A percentile compares a stretch with the other conserved stretches of the same genome.
Evolutionary conservation across 64 coral and sea anemone genomes (phyloP).

Genomic region (Actinia tenebrosa): DNA sequence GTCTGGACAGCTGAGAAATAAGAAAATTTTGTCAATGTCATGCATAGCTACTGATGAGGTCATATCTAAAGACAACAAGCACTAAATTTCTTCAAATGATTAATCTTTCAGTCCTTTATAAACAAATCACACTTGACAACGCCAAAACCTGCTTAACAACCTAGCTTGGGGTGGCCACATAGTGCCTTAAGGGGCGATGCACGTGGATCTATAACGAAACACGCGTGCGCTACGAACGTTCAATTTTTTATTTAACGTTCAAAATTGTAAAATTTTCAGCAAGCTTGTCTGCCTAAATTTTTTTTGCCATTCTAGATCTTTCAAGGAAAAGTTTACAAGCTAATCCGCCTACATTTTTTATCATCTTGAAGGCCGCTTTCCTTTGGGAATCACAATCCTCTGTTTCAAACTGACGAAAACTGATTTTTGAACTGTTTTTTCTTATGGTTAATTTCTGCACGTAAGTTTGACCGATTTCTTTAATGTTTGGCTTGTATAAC

Average conservation of each 20-base stretch:
- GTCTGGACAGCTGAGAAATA: constrained; percentile 65
- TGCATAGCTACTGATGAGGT: neutral
- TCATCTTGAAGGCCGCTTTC: no score
- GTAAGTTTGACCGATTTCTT: neutral
- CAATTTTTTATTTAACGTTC: no score
- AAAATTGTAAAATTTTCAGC: no score
- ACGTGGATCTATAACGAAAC: neutral
- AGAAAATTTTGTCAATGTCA: neutral
- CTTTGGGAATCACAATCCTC: no score
- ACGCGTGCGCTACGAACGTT: no score
- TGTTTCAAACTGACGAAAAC: no score
- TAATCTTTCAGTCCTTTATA: neutral
- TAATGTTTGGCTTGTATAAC: neutral
- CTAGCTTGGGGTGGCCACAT: neutral
- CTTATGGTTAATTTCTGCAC: no score
- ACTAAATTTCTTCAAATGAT: neutral
- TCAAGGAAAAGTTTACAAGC: neutral
- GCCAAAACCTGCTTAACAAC: neutral
- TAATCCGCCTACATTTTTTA: no score
- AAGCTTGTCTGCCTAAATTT: no score
- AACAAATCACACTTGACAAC: neutral
- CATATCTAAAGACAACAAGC: no score
- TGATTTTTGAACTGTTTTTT: neutral
- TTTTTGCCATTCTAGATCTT: neutral
- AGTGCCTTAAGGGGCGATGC: neutral